Evolutionary conservation across 2,113 vertebrate genomes (phyloP).

Genomic region (Fregata magnificens): DNA sequence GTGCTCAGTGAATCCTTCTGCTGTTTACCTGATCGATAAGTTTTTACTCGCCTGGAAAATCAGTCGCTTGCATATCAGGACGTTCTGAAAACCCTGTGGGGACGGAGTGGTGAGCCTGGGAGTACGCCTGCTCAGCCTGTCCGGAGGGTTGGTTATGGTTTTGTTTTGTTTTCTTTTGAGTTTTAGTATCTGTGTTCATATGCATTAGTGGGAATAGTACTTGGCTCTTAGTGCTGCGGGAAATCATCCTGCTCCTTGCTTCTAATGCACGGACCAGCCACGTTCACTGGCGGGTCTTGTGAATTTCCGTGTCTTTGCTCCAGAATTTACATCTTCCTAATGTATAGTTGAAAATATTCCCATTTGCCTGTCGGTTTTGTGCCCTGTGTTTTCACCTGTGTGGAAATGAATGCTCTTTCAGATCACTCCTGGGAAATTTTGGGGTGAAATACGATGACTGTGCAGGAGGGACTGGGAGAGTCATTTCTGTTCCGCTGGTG

Average conservation of each 20-base stretch:
- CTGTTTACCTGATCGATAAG: accelerated
- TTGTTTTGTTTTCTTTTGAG: background rate
- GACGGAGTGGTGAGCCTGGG: accelerated
- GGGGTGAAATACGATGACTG: accelerated
- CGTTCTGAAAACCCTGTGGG: background rate
- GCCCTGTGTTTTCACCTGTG: background rate
- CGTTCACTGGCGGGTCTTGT: no score
- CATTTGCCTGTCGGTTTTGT: background rate
- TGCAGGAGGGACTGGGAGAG: background rate
- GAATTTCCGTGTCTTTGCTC: background rate
- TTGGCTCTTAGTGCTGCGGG: background rate
- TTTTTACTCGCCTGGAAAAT: background rate
- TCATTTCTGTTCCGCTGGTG: accelerated
- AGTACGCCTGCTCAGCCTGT: background rate
- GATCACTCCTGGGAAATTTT: background rate
- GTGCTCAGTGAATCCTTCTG: background rate
- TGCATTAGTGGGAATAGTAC: background rate
- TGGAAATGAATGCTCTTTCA: background rate
- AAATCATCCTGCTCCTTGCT: background rate
- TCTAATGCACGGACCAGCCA: background rate
- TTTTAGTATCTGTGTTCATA: background rate
- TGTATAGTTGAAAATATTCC: background rate
- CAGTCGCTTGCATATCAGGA: accelerated
- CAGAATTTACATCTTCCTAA: background rate
- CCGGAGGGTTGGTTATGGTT: background rate